These are phyloP conservation scores for Halichoeres trimaculatus DNA, from an alignment of 2,113 vertebrate species.

Conservation along the genomic window DNA sequence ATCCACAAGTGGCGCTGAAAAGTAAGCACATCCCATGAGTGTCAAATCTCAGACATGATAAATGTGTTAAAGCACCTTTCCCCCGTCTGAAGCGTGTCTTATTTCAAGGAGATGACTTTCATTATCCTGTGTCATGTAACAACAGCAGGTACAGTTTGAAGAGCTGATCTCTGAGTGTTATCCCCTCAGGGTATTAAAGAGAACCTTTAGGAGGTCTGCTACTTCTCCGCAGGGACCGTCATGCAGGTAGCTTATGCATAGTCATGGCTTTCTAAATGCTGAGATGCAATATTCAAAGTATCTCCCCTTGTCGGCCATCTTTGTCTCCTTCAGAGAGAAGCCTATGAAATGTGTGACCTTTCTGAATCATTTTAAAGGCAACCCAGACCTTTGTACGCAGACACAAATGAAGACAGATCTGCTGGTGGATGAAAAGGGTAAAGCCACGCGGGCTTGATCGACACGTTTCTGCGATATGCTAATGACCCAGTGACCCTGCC, in stretches of 20 bases:
- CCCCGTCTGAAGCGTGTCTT: neutral
- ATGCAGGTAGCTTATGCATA: slow-evolving; percentile 64
- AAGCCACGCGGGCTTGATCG: slow-evolving; percentile 73
- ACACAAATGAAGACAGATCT: slow-evolving; percentile 84
- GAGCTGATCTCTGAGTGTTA: slow-evolving; percentile 39
- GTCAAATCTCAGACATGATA: slow-evolving; percentile 3
- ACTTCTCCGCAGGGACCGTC: slow-evolving; percentile 43
- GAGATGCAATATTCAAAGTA: slow-evolving; percentile 78
- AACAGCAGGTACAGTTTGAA: slow-evolving; percentile 25
- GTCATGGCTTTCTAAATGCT: slow-evolving; percentile 77
- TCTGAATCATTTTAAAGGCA: slow-evolving; percentile 80
- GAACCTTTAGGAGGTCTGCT: slow-evolving; percentile 56
- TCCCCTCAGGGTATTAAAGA: slow-evolving; percentile 54
- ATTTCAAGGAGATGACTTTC: slow-evolving; percentile 37
- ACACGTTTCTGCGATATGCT: slow-evolving; percentile 78
- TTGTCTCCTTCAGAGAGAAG: slow-evolving; percentile 65
- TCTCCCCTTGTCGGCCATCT: slow-evolving; percentile 52
- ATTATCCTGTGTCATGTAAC: slow-evolving; percentile 40
- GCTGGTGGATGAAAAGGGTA: slow-evolving; percentile 83
- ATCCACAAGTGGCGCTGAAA: slow-evolving; percentile 91
- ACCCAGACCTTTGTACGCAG: slow-evolving; percentile 81
- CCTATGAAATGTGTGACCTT: slow-evolving; percentile 82
- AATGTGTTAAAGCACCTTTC: slow-evolving; percentile 16
- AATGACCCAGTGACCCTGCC: slow-evolving; percentile 68
- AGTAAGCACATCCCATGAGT: slow-evolving; percentile 11